Base-by-base conservation (phyloP, 2,797 vertebrate genomes). In the Pipistrellus pipistrellus region DNA sequence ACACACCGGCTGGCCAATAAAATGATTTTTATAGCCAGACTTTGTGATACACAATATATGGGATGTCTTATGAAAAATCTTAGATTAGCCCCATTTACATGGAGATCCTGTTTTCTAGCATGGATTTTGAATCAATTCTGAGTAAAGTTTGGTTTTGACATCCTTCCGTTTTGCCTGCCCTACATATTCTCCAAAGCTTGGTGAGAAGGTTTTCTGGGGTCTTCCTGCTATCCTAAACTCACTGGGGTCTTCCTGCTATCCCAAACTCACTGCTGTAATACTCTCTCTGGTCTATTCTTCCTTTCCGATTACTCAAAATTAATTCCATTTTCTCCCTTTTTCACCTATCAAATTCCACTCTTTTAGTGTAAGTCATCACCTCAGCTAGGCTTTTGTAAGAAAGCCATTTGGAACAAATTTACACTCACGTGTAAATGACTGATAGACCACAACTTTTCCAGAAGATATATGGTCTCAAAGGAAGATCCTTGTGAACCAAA, bases 401-500 rank as follows among this genome's bases (percentile, higher is more conserved):
- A 92, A 93, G 64, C 15, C 32, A 38, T 93, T 87, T 95, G 76
- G 62, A 93, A 64, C 4, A 44, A 93, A 90, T 75, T 62, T 27
- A 44, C 10, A 59, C 20, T 94, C 20, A 15, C 8, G 3, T 82
- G 62, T 88, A 93, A 80, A 59, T 53, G 53, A 87, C 62, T 78
- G 48, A 85, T 59, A 59, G 35, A 14, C 4, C 21, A 88, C 41
- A 80, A n/a, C 8, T 30, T 32, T 94, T 90, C 81, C 73, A 69
- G 59, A 96, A 95, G 23, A 62, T 53, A 32, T 76, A 35, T 75
- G 35, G n/a, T 57, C 55, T 82, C 85, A 82, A 89, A 87, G 78
- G 51, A 93, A 93, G 57, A 68, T 46, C 18, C 71, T 75, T 96
- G n/a, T 85, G 94, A 94, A 92, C 32, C 66, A 57, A 76, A 71